Base-by-base conservation (phyloP, 2,113 vertebrate genomes). In the Archocentrus centrarchus region DNA sequence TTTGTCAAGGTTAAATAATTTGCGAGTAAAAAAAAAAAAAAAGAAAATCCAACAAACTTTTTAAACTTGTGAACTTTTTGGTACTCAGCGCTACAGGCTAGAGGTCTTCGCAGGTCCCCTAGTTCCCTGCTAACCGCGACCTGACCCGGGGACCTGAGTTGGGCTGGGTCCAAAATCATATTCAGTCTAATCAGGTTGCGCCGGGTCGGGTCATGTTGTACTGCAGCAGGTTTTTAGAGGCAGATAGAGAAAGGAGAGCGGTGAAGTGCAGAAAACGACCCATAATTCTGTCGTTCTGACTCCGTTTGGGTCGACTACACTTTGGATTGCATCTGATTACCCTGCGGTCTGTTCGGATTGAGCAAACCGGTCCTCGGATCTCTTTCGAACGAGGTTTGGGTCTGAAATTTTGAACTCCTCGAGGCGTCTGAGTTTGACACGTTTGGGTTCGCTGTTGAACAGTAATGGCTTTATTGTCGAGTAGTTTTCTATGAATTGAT, bases 31-130 rank as follows among this genome's bases (percentile, higher is more conserved):
- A 7, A 35, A 32, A 35, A 35, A 35, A 35, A 35, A 30, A 5
- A 27, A 5, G 13, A 47, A 47, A 41, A 47, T 47, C 13, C 13
- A 47, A 47, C 44, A 47, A 53, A 73, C 66, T 73, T 73, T 73
- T 53, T 73, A 73, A 73, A 53, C 66, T 50, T 4, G 44, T 53
- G 66, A 70, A 70, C 44, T 73, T 47, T 73, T 1, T 0, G 3
- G 24, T 30, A 0, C 18, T 44, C 18, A 0, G 44, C 2, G 14
- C n/a, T 59, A 1, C 3, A 3, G 22, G 15, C 58, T 11, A 0
- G 20, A 75, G 66, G 83, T 61, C 63, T 20, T 27, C 20, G 3
- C 11, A 5, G 20, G 41, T 11, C 35, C 1, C 66, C 68, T 20
- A 27, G 68, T 76, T 37, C 11, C 66, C 81, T n/a, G n/a, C 60